Conservation (phyloP, 2,113 vertebrate genomes). For the Variabilichromis moorii region DNA sequence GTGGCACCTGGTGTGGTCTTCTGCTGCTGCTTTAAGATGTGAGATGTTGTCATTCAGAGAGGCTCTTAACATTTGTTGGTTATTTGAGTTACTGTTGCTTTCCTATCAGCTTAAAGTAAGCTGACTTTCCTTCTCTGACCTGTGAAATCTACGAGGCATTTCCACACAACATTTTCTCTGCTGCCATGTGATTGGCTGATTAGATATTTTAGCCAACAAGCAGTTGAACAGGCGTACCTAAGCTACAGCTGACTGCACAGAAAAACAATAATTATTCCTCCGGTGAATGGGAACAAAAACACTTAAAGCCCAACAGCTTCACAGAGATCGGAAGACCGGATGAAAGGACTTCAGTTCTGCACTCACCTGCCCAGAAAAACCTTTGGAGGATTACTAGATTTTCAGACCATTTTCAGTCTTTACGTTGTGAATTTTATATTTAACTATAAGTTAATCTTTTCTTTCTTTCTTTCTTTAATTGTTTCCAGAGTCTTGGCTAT, state of each 20-base stretch:
- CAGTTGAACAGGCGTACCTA: neutral
- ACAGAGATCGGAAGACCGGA: neutral
- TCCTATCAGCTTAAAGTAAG: neutral
- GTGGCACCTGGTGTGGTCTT: neutral
- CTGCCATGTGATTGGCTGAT: neutral
- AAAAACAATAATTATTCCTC: neutral
- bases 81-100: neutral
- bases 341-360: neutral
- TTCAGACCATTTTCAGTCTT: neutral
- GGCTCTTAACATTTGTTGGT: neutral
- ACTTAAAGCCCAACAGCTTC: neutral
- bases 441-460: neutral
- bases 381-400: neutral
- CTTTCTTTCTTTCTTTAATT: neutral
- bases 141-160: neutral
- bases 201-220: neutral
- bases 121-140: neutral
- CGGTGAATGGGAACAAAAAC: neutral
- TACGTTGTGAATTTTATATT: neutral
- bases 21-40: neutral
- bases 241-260: neutral
- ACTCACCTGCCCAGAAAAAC: neutral
- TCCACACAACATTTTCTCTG: neutral
- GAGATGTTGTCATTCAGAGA: neutral
- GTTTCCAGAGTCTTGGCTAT: neutral